phyloP scores from a whole-genome alignment of 2,797 vertebrate species.

The Orientallactaga sibirica region DNA sequence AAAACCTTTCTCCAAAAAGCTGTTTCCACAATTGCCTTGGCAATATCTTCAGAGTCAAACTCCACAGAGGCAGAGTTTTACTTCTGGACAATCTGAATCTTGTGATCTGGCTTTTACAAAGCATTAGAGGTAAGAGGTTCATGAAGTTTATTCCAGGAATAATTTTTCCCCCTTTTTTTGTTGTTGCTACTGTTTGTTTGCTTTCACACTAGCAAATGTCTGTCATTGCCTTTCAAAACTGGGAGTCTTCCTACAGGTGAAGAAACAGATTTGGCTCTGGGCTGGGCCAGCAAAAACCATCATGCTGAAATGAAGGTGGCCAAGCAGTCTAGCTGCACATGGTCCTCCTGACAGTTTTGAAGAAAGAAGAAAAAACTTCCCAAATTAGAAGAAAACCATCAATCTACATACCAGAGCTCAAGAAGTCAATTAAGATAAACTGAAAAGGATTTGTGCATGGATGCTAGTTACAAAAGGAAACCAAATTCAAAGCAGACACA shows the following conservation, averaged over 20 bases:
- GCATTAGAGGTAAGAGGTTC: background rate
- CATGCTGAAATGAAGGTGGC: background rate
- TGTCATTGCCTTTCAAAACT: background rate
- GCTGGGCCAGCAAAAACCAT: background rate
- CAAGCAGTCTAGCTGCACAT: background rate
- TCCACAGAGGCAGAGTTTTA: constrained; percentile 92
- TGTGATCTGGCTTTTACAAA: background rate
- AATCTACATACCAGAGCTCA: background rate
- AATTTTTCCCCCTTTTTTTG: background rate
- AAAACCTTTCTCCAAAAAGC: constrained; percentile 95
- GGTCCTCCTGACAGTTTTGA: background rate
- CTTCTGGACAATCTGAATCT: background rate
- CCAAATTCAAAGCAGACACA: background rate
- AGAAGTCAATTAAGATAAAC: background rate
- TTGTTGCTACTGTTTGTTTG: background rate
- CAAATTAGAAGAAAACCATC: background rate
- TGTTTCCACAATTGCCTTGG: constrained; percentile 95
- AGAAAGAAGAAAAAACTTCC: background rate
- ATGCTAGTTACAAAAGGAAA: background rate
- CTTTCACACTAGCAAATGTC: background rate
- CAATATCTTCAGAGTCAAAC: constrained; percentile 95
- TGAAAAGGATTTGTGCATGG: background rate
- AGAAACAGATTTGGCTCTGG: background rate
- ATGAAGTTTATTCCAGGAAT: background rate
- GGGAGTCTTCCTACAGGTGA: background rate